phyloP scores from a whole-genome alignment of 2,888 invertebrate genomes.

The Dasysyrphus tricinctus region DNA sequence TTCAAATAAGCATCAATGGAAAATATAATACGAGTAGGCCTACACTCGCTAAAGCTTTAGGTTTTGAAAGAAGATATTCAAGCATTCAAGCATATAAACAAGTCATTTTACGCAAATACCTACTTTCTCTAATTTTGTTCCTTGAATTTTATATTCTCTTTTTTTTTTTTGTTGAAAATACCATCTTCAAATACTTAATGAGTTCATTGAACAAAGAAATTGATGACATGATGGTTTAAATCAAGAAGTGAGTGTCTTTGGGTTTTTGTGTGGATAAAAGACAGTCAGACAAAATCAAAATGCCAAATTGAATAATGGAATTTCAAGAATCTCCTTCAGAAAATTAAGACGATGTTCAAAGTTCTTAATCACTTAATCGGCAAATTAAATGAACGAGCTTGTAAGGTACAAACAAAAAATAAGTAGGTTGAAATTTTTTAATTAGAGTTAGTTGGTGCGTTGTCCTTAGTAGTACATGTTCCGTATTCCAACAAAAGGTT shows the following conservation, averaged over 20 bases:
- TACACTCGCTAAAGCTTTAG: conserved; percentile 1
- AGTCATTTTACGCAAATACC: conserved; percentile 23
- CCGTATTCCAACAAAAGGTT: no score
- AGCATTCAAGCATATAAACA: conserved; percentile 4
- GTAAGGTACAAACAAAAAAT: no score
- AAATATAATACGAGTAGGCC: background rate
- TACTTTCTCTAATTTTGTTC: conserved; percentile 5
- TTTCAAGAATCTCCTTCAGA: background rate
- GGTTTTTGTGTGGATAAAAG: no score
- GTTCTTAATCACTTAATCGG: no score
- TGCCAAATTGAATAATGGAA: background rate
- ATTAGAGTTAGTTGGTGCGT: no score
- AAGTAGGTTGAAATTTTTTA: no score
- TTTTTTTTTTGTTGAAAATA: background rate
- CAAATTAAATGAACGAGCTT: no score
- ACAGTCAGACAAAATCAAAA: background rate
- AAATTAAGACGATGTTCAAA: background rate
- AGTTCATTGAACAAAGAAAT: conserved; percentile 46
- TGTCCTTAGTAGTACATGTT: no score
- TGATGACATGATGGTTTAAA: conserved; percentile 3
- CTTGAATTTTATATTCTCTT: background rate
- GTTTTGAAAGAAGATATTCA: background rate
- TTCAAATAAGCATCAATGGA: background rate
- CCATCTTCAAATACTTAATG: conserved; percentile 27
- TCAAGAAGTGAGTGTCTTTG: background rate